phyloP scores from a whole-genome alignment of 2,888 invertebrate species.

The Ptilodon capucinus region DNA sequence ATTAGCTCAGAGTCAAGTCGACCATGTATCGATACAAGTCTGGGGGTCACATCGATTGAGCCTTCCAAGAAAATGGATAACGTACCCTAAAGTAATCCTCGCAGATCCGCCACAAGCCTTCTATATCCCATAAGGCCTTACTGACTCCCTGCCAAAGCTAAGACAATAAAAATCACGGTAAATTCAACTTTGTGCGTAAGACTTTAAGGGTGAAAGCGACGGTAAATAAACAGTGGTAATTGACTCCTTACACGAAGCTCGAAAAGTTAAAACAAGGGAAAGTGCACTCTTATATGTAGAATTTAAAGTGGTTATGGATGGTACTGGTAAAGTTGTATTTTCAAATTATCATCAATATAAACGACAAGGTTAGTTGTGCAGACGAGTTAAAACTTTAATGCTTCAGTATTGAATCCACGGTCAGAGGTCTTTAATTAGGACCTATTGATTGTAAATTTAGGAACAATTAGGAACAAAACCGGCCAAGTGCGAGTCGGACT shows the following conservation, averaged over 20 bases:
- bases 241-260: slow-evolving; percentile 16
- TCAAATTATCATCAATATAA: slow-evolving; percentile 23
- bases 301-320: slow-evolving; percentile 1
- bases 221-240: slow-evolving; percentile 5
- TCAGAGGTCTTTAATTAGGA: slow-evolving; percentile 28
- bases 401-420: slow-evolving; percentile 29
- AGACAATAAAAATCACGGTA: not conserved
- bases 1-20: not conserved
- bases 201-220: not conserved
- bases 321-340: slow-evolving; percentile 2
- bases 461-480: no score
- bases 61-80: slow-evolving; percentile 30
- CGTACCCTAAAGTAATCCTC: slow-evolving; percentile 44
- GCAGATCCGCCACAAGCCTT: slow-evolving; percentile 45
- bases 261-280: not conserved
- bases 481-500: no score
- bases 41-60: slow-evolving; percentile 29
- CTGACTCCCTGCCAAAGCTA: slow-evolving; percentile 17
- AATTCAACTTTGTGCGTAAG: slow-evolving; percentile 3
- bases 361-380: slow-evolving; percentile 23
- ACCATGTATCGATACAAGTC: slow-evolving; percentile 17
- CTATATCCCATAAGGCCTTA: slow-evolving; percentile 37
- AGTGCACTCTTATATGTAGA: slow-evolving; percentile 2
- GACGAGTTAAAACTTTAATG: slow-evolving; percentile 42
- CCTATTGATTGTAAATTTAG: slow-evolving; percentile 14